Base-by-base conservation (phyloP, 2,888 invertebrate genomes). In the Mimas tiliae region DNA sequence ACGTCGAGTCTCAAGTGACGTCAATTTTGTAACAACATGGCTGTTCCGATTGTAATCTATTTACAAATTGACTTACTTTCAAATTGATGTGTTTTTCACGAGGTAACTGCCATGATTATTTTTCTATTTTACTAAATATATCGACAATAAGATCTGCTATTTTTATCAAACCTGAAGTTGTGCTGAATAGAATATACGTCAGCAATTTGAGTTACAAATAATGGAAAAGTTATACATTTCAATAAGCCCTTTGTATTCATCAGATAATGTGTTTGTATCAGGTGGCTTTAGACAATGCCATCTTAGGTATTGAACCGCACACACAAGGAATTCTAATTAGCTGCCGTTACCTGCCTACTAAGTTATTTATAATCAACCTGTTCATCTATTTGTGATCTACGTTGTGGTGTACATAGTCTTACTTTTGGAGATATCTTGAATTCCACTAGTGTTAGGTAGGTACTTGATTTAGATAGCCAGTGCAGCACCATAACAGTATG, bases 331-430 rank as follows among this genome's bases (percentile, higher is more conserved):
- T 63, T 48, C 62, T 63, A 33, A 63, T 63, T 63, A 63, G 62
- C 62, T 14, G 62, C 21, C 62, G 47, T 19, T 14, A 19, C 47
- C 21, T 45, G 47, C 19, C 62, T 63, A 63, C 19, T 48, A 27
- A 63, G 47, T 63, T 63, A 63, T 63, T 63, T 48, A 63, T 63
- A 62, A 62, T 62, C 45, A 62, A 62, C 62, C 62, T 53, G 53
- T 53, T 62, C 62, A 27, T 19, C 62, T 45, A 21, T 62, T 14
- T 33, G n/a, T 55, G 47, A 63, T 48, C 9, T 63, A 27, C 34
- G n/a, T 21, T 45, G 62, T 27, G 45, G 45, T 62, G 6, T 45
- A 21, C 21, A n/a, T n/a, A n/a, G n/a, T n/a, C n/a, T 9, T 62
- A 21, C 45, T 1, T 3, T 27, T 27, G 19, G 7, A 38, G 38